Base-by-base conservation (phyloP, 2,888 invertebrate species). In the Leuctra nigra region DNA sequence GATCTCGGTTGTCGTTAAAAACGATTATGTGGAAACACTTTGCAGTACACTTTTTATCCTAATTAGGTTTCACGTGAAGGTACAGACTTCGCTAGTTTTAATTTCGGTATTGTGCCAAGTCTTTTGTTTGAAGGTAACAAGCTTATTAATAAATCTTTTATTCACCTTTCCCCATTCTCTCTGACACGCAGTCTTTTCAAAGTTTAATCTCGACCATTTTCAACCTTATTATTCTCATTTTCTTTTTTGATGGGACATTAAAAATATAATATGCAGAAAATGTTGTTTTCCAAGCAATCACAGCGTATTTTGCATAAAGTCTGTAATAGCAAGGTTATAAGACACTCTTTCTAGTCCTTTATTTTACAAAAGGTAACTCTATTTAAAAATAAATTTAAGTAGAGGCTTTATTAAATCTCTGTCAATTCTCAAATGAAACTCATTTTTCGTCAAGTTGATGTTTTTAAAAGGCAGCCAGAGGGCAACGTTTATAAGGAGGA, bases 361-460 rank as follows among this genome's bases (percentile, higher is more conserved):
- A 52, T 33, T 41, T 14, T 38, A 33, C 22, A 29, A 24, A 54
- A 20, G 24, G 41, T 55, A 58, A 58, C 35, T 48, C 44, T 46
- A 39, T 50, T 54, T 44, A 54, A 57, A 52, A 60, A 54, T 44
- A 53, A 56, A 50, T 56, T 50, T 50, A 44, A 57, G 54, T 41
- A 33, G 53, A 57, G 50, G 56, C 59, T 57, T 62, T 62, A 62
- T 62, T 61, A 62, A 60, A 62, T 62, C 60, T 61, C 61, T 56
- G 63, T 61, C 61, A 60, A 63, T 63, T 59, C 61, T 61, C 63
- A 61, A 61, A 63, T 63, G 63, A 61, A 63, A 61, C 63, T 61
- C 61, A 59, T 61, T 61, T 60, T 60, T 54, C 48, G 57, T 55
- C 60, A 59, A 63, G 60, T 61, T 61, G 61, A 60, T 60, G 60